These are phyloP conservation scores for Notamacropus eugenii DNA, from an alignment of 2,797 vertebrate genomes.

Conservation along the genomic window DNA sequence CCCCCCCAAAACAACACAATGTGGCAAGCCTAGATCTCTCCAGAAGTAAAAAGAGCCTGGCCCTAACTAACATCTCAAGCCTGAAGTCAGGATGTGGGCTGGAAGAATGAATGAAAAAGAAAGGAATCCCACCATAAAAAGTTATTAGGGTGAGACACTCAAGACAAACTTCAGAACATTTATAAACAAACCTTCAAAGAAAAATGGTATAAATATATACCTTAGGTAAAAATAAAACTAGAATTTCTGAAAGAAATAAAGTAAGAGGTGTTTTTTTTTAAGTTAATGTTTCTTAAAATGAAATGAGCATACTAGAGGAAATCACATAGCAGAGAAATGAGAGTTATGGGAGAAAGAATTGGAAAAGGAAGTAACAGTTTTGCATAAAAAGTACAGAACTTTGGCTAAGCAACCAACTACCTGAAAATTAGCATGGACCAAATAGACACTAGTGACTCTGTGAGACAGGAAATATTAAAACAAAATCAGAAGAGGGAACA, in stretches of 20 bases:
- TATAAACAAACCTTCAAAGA: neutral
- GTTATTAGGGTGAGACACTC: neutral
- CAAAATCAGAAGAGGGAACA: neutral
- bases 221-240: neutral
- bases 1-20: too few species aligned
- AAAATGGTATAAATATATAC: too few species aligned
- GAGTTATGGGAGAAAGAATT: neutral
- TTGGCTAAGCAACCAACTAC: neutral
- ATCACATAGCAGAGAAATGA: neutral
- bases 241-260: neutral
- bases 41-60: neutral
- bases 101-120: neutral
- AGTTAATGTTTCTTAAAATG: too few species aligned
- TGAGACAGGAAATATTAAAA: neutral
- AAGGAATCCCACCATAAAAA: neutral
- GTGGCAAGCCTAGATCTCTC: neutral
- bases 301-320: neutral
- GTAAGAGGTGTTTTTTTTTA: neutral
- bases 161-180: neutral
- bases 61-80: neutral
- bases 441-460: neutral
- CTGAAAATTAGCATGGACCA: neutral
- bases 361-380: neutral
- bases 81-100: neutral
- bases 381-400: neutral